phyloP scores from a whole-genome alignment of 2,888 invertebrate genomes.

The Leptinotarsa peninsularis region DNA sequence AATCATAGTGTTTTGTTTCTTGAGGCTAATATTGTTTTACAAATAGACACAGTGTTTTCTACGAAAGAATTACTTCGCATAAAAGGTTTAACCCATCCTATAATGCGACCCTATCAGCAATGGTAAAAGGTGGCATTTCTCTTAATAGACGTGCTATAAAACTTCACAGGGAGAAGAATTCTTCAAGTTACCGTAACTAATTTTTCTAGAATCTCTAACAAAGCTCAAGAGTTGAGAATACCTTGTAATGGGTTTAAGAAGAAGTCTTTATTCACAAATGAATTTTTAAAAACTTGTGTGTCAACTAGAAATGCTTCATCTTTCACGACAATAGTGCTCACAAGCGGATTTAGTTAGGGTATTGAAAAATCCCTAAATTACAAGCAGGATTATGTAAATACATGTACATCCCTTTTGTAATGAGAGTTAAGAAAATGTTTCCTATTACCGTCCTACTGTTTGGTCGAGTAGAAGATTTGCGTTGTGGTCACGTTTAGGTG shows the following conservation, averaged over 20 bases:
- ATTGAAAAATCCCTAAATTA: conserved; percentile 42
- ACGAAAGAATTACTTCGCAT: conserved; percentile 1
- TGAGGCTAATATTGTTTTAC: neutral
- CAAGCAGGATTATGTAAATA: conserved; percentile 45
- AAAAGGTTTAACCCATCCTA: conserved; percentile 7
- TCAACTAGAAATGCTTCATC: conserved; percentile 31
- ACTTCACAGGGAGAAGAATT: conserved; percentile 31
- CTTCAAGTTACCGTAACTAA: conserved; percentile 18
- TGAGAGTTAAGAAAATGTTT: neutral
- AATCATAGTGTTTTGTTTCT: no score
- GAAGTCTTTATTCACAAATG: conserved; percentile 35
- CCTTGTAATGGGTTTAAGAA: conserved; percentile 39
- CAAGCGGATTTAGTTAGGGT: conserved; percentile 19
- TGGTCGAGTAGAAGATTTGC: neutral
- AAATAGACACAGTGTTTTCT: neutral
- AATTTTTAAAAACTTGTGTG: conserved; percentile 36
- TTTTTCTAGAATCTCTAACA: conserved; percentile 33
- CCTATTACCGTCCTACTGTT: neutral
- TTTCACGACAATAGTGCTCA: conserved; percentile 7
- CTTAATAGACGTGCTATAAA: conserved; percentile 34
- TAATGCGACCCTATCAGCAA: neutral
- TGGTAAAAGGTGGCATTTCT: conserved; percentile 1
- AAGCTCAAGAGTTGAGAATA: conserved; percentile 34
- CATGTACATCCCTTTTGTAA: conserved; percentile 38
- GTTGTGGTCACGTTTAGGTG: neutral